Conservation (phyloP, 37 sponge, comb jelly and placozoan genomes). For the Aphrocallistes beatrix region DNA sequence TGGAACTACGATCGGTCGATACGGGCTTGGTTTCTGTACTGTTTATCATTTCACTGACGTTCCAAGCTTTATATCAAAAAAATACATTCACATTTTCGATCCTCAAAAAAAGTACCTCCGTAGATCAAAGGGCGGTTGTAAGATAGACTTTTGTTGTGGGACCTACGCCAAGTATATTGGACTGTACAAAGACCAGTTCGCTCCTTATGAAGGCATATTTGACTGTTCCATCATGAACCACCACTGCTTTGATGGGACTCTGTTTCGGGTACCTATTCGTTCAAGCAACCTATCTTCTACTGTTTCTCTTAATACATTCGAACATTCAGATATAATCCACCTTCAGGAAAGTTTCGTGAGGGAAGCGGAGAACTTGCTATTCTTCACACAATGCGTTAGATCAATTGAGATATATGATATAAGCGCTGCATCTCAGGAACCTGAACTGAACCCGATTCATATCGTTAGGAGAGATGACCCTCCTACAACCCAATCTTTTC, state of each 20-base stretch:
- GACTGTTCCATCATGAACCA: slow-evolving; percentile 28
- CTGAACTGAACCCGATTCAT: neutral
- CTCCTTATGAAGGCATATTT: slow-evolving; percentile 51
- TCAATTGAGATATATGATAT: neutral
- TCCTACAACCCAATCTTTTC: neutral
- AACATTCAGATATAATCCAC: neutral
- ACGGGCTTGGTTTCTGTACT: slow-evolving; percentile 74
- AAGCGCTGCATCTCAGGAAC: neutral
- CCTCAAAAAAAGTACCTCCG: slow-evolving; percentile 45
- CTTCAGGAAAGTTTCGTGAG: neutral
- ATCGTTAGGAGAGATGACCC: neutral
- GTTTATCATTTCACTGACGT: slow-evolving; percentile 63
- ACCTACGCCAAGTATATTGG: slow-evolving; percentile 33
- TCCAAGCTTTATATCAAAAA: slow-evolving; percentile 61
- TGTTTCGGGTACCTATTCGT: slow-evolving; percentile 67
- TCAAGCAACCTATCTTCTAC: neutral
- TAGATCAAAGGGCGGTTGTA: neutral
- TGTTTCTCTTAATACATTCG: neutral
- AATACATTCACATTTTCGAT: slow-evolving; percentile 55
- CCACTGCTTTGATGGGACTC: slow-evolving; percentile 49
- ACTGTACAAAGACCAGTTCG: slow-evolving; percentile 41
- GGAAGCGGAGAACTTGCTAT: neutral
- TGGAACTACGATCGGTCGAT: slow-evolving; percentile 58
- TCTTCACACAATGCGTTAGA: neutral
- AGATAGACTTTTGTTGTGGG: slow-evolving; percentile 44